Evolutionary conservation across 2,797 vertebrate species (phyloP).

Genomic region (Tadarida brasiliensis): DNA sequence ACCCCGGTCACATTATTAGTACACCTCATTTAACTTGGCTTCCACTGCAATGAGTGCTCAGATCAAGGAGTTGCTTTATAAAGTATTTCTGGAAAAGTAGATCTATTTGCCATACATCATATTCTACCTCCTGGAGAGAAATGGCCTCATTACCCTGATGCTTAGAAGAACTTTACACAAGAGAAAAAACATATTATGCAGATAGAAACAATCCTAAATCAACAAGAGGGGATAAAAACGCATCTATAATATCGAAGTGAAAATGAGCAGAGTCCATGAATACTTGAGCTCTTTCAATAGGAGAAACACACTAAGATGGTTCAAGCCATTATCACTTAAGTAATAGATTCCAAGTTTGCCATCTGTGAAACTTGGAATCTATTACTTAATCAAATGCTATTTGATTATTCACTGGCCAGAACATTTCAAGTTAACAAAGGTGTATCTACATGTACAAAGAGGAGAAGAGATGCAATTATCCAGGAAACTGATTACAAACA

Average conservation of each 20-base stretch:
- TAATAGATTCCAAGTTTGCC: constrained; percentile 11
- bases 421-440: neutral
- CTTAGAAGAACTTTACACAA: constrained; percentile 58
- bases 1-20: neutral
- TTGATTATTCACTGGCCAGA: neutral
- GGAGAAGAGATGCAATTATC: neutral
- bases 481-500: neutral
- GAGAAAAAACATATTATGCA: constrained; percentile 52
- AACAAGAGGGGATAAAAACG: neutral
- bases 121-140: constrained; percentile 66
- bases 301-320: neutral
- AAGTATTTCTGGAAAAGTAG: constrained; percentile 59
- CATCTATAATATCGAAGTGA: neutral
- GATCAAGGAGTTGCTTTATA: constrained; percentile 47
- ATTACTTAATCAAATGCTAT: neutral
- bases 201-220: neutral
- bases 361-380: neutral
- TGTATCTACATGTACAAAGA: neutral
- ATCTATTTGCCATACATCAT: constrained; percentile 51
- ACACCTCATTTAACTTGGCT: constrained; percentile 69
- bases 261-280: constrained; percentile 36
- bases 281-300: neutral
- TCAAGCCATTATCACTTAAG: neutral
- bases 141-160: constrained; percentile 58
- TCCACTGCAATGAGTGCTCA: neutral